Evolutionary conservation across 2,888 invertebrate species (phyloP), one percentile per base, ranked within the genome.

Genomic region (Ischnura elegans): DNA sequence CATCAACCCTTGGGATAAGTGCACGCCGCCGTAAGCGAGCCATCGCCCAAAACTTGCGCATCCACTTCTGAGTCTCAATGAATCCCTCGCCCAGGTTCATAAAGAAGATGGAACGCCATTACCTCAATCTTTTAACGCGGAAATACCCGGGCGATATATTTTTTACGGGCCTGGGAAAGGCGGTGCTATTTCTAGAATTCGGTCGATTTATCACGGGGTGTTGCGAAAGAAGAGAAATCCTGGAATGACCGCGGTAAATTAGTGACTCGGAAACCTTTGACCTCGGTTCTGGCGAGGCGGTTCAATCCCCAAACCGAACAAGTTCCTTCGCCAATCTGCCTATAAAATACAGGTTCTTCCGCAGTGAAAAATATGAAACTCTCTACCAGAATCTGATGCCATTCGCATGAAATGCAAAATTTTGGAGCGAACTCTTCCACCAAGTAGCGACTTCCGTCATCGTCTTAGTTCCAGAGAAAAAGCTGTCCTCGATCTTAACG

Each of bases 131-230:
- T 29, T n/a, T 16, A 76, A 76, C 36, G 25, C 66, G 66, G 66
- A 76, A 76, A 76, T 36, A 76, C 66, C 25, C 36, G 66, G 29
- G 66, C 16, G 36, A 36, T 29, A 76, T 76, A 76, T 76, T 36
- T 76, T n/a, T 76, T 76, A 76, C 36, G 29, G 66, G 36, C 29
- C n/a, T 29, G 29, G 66, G 29, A n/a, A n/a, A 21, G n/a, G 61
- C 25, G 6, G 36, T 0, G 66, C 36, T 76, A 29, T 76, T 76
- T 76, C 66, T 76, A n/a, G 66, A 76, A 76, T 76, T 76, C 66
- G 66, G 66, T 76, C 66, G 66, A 76, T 76, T 76, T 76, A 76
- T 76, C 29, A 29, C 66, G 66, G 66, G 66, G 66, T 19, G 66
- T 76, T 76, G 66, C 36, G 66, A 76, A 76, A 36, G 29, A 76